These are phyloP conservation scores for Anolis apletophallus DNA, from an alignment of 2,797 vertebrate species.

Conservation along the genomic window DNA sequence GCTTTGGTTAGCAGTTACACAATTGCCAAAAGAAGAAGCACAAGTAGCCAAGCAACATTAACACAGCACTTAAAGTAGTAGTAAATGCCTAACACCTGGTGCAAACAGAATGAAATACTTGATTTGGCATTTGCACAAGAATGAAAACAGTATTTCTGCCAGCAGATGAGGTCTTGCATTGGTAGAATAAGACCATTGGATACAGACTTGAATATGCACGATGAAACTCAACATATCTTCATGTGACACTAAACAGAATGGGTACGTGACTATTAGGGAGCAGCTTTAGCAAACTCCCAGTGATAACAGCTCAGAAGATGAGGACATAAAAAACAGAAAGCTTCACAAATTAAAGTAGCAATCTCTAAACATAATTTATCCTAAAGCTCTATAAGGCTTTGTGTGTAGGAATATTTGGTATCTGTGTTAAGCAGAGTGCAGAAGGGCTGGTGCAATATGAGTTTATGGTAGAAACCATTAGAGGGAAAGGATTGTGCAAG, in stretches of 20 bases:
- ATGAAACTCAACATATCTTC: neutral
- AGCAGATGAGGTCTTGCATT: neutral
- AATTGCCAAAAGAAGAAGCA: neutral
- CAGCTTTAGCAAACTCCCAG: neutral
- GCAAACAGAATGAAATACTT: too few relatives aligned
- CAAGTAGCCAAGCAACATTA: neutral
- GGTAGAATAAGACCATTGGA: neutral
- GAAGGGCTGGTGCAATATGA: too few relatives aligned
- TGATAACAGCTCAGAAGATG: neutral
- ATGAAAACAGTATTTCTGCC: neutral
- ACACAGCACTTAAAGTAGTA: too few relatives aligned
- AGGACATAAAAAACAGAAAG: neutral
- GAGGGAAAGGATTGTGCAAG: too few relatives aligned
- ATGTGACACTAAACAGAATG: conserved; percentile 1
- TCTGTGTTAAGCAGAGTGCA: too few relatives aligned
- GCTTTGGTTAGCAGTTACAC: neutral
- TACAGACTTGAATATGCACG: neutral
- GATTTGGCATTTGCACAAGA: neutral
- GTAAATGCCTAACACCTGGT: too few relatives aligned
- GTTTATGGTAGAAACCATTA: too few relatives aligned
- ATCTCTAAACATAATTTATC: neutral
- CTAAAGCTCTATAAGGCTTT: neutral
- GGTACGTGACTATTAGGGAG: neutral
- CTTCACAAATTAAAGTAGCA: neutral
- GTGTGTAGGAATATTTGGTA: too few relatives aligned